Conservation (phyloP, 2,888 invertebrate species). For the Meandrusa payeni region DNA sequence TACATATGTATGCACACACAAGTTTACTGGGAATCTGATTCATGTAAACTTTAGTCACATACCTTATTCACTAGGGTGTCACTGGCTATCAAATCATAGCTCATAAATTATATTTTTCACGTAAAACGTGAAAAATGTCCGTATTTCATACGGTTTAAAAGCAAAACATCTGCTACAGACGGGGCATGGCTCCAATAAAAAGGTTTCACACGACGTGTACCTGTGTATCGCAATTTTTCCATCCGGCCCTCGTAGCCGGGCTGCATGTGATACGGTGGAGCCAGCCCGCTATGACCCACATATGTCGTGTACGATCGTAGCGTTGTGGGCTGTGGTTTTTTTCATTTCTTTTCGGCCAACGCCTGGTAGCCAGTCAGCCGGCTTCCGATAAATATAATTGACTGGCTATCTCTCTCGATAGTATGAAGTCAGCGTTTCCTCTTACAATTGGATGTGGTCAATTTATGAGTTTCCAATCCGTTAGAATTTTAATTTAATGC, state of each 20-base stretch:
- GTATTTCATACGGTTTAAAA: conserved; percentile 17
- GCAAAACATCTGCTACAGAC: conserved; percentile 19
- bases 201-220: conserved; percentile 13
- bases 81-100: too few species aligned
- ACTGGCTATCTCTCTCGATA: conserved; percentile 11
- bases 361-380: conserved; percentile 1
- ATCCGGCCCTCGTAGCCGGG: conserved; percentile 30
- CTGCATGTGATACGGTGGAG: conserved; percentile 43
- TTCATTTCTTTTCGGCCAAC: conserved; percentile 8
- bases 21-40: too few species aligned
- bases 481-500: too few species aligned
- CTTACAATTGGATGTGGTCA: too few species aligned
- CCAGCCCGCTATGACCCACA: conserved; percentile 43
- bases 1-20: too few species aligned
- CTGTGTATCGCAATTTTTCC: conserved; percentile 29
- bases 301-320: conserved; percentile 39
- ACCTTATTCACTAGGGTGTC: too few species aligned
- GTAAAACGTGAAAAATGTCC: too few species aligned
- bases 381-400: conserved; percentile 16
- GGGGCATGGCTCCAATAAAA: conserved; percentile 28
- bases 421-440: neutral
- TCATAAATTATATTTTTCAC: too few species aligned
- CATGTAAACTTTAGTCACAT: too few species aligned
- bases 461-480: too few species aligned
- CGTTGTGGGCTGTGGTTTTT: conserved; percentile 13